Evolutionary conservation across 92 coral and sea anemone genomes (phyloP).

Genomic region (Parazoanthus atlanticus): DNA sequence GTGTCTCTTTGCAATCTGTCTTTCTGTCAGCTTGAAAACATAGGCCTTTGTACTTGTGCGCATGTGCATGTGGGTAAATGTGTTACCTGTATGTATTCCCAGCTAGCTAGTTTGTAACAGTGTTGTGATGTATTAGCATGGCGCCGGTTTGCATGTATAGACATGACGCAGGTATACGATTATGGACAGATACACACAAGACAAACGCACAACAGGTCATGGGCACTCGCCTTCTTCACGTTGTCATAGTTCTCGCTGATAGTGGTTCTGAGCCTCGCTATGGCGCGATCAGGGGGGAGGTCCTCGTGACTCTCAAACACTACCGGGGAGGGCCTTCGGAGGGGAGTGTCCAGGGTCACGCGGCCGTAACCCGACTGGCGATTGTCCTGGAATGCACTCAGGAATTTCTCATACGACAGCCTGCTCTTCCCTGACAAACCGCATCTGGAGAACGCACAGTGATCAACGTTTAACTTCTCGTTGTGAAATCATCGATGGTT

Average conservation of each 20-base stretch:
- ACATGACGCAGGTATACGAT: background rate
- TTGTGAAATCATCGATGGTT: background rate
- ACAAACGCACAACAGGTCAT: background rate
- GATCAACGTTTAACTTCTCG: background rate
- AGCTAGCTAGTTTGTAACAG: no score
- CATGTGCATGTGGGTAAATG: background rate
- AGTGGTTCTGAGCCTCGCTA: conserved; percentile 70
- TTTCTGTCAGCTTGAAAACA: background rate
- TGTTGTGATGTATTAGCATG: background rate
- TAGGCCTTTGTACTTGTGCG: background rate
- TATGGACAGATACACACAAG: background rate
- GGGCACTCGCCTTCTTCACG: conserved; percentile 59
- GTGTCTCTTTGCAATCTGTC: background rate
- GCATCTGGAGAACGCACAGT: conserved; percentile 59
- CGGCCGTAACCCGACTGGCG: conserved; percentile 87
- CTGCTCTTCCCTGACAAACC: conserved; percentile 79
- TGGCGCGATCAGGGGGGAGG: conserved; percentile 80
- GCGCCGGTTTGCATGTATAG: background rate
- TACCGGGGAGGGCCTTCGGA: conserved; percentile 60
- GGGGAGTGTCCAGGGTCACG: conserved; percentile 82
- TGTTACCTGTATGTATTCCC: background rate
- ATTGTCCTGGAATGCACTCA: conserved; percentile 80
- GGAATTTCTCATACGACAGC: conserved; percentile 86
- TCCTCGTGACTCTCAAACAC: conserved; percentile 73
- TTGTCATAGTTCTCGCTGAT: conserved; percentile 74